A percentile compares a stretch with the other conserved stretches of the same genome.
These are phyloP conservation scores for Ochlodes sylvanus DNA, from an alignment of 2,888 invertebrate genomes.

Conservation along the genomic window DNA sequence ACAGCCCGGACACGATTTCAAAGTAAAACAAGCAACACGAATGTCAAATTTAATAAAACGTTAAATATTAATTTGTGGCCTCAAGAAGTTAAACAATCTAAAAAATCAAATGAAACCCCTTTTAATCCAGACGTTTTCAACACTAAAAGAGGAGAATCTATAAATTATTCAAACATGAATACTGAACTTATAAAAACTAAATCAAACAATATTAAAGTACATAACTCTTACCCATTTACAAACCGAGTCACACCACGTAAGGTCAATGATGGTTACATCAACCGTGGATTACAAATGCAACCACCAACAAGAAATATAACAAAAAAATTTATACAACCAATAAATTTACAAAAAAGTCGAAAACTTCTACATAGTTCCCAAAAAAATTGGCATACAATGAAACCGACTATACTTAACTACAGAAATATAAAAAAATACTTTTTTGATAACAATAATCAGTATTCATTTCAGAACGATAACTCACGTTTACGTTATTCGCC, in stretches of 20 bases:
- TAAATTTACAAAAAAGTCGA: neutral
- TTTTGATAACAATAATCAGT: slow-evolving; percentile 36
- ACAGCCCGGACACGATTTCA: slow-evolving; percentile 45
- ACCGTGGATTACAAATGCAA: slow-evolving; percentile 6
- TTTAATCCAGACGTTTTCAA: slow-evolving; percentile 11
- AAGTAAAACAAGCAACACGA: slow-evolving; percentile 41
- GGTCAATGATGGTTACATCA: slow-evolving; percentile 12
- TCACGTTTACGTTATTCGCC: slow-evolving; percentile 33
- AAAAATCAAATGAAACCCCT: slow-evolving; percentile 23
- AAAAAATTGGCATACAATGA: neutral
- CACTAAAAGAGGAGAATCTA: slow-evolving; percentile 22
- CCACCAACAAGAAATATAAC: slow-evolving; percentile 20
- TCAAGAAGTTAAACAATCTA: slow-evolving; percentile 35
- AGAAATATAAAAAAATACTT: slow-evolving; percentile 37
- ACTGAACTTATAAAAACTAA: slow-evolving; percentile 27
- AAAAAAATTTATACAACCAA: slow-evolving; percentile 4
- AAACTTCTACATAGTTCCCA: slow-evolving; percentile 2
- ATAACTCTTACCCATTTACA: slow-evolving; percentile 35
- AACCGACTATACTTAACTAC: slow-evolving; percentile 11
- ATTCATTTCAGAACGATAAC: slow-evolving; percentile 39
- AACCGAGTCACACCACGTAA: slow-evolving; percentile 21
- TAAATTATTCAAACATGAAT: slow-evolving; percentile 30
- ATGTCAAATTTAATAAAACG: slow-evolving; percentile 47
- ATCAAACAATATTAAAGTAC: slow-evolving; percentile 35
- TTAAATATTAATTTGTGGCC: slow-evolving; percentile 64